Evolutionary conservation across 2,113 vertebrate species (phyloP).

Genomic region (Xiphophorus hellerii): DNA sequence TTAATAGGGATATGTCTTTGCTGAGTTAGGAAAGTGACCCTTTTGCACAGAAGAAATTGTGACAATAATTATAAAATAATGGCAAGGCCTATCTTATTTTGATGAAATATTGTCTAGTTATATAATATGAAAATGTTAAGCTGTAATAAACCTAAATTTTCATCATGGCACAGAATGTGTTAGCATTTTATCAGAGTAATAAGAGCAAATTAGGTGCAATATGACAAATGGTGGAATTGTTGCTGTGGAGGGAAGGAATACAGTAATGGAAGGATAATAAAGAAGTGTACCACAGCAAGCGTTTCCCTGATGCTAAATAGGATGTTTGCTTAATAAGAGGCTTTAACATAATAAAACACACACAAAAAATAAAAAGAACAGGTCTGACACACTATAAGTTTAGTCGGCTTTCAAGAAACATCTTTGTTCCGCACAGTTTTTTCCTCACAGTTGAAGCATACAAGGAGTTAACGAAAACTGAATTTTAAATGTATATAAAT

Average conservation of each 20-base stretch:
- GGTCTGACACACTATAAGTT: background rate
- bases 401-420: background rate
- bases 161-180: conserved; percentile 86
- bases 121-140: conserved; percentile 92
- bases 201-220: conserved; percentile 90
- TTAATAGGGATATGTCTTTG: conserved; percentile 91
- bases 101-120: conserved; percentile 86
- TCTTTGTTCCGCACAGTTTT: background rate
- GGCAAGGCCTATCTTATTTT: conserved; percentile 81
- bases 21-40: conserved; percentile 93
- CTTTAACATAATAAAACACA: conserved; percentile 22
- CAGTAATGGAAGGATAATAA: conserved; percentile 62
- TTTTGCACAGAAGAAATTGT: conserved; percentile 84
- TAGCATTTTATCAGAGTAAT: conserved; percentile 93
- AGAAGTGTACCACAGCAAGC: conserved; percentile 49
- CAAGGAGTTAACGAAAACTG: background rate
- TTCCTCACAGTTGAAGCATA: background rate
- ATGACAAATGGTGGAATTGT: conserved; percentile 87
- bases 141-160: conserved; percentile 92
- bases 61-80: conserved; percentile 88
- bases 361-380: no score
- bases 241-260: conserved; percentile 73
- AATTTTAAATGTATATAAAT: background rate
- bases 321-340: conserved; percentile 73
- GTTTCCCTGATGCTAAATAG: conserved; percentile 64